Percentiles rank a stretch among this genome's conserved stretches.
These are phyloP conservation scores for Echinometra lucunter DNA, from an alignment of 53 echinoderm and acorn worm species.

Conservation along the genomic window DNA sequence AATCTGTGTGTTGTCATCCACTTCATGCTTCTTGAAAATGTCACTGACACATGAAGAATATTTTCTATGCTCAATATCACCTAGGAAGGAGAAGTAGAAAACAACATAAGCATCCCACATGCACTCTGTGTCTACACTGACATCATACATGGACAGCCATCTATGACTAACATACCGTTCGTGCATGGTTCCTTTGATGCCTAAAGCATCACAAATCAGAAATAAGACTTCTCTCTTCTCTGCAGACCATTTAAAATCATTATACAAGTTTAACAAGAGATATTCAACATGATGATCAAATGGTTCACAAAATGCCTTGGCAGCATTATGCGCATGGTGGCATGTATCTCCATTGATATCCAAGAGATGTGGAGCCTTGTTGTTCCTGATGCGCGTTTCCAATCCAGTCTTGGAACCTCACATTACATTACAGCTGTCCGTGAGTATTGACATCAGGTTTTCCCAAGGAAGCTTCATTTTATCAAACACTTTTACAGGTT, in stretches of 20 bases:
- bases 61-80: conserved; percentile 11
- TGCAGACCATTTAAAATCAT: conserved; percentile 72
- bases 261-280: not conserved
- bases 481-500: conserved; percentile 66
- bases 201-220: not conserved
- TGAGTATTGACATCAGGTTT: conserved; percentile 68
- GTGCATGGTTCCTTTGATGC: conserved; percentile 26
- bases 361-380: not conserved
- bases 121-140: conserved; percentile 60
- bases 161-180: conserved; percentile 62
- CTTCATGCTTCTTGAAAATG: conserved; percentile 37
- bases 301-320: conserved; percentile 71
- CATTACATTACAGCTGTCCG: conserved; percentile 76
- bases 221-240: not conserved
- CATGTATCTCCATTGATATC: not conserved
- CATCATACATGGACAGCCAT: conserved; percentile 73
- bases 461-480: conserved; percentile 61
- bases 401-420: conserved; percentile 64
- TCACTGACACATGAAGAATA: conserved; percentile 20
- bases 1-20: conserved; percentile 46
- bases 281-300: conserved; percentile 61
- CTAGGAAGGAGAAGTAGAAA: conserved; percentile 41
- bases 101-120: conserved; percentile 69
- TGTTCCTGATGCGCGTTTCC: conserved; percentile 37
- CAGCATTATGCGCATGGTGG: conserved; percentile 59